Base-by-base conservation (phyloP, 2,797 vertebrate genomes). In the Anguilla megastoma region DNA sequence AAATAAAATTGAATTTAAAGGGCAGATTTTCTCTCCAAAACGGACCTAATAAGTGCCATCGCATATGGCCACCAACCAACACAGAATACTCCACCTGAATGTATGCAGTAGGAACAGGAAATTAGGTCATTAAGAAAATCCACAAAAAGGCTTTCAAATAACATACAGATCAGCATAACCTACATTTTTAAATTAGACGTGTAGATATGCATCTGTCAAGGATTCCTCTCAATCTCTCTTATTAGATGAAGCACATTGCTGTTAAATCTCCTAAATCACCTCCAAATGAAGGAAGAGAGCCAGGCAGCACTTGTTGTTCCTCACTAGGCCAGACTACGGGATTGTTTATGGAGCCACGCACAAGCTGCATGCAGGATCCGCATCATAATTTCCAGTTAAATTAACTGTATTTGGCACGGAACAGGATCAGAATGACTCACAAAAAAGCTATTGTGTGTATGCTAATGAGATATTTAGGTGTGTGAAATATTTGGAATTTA, bases 401-500 rank as follows among this genome's bases (percentile, higher is more conserved):
- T 84, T 86, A 80, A 89, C 60, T n/a, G 24, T 14, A 33, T 58
- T 85, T 56, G 85, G 14, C 71, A 41, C 52, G 54, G 83, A 52
- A 27, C 45, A 27, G 54, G 36, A 88, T 87, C 24, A 30, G 79
- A 86, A 79, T 82, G 86, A 82, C 88, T 41, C 48, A 63, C 16
- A 41, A 27, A 36, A 66, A 66, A 54, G 63, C 50, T 45, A 54
- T 63, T 76, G 63, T 88, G 87, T 79, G 79, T 9, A 48, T 71
- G 83, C 50, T 76, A 16, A 27, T 12, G 41, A 21, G 27, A 52
- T 41, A 80, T 87, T 86, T 74, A 48, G 30, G 76, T 6, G 36
- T 12, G 60, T 87, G 71, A 88, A 84, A 58, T 89, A 56, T 84
- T 85, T 84, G 41, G 41, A 54, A 54, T 36, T 21, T 82, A 52